phyloP scores from a whole-genome alignment of 1,140 invertebrate species.

The Tribolium castaneum region DNA sequence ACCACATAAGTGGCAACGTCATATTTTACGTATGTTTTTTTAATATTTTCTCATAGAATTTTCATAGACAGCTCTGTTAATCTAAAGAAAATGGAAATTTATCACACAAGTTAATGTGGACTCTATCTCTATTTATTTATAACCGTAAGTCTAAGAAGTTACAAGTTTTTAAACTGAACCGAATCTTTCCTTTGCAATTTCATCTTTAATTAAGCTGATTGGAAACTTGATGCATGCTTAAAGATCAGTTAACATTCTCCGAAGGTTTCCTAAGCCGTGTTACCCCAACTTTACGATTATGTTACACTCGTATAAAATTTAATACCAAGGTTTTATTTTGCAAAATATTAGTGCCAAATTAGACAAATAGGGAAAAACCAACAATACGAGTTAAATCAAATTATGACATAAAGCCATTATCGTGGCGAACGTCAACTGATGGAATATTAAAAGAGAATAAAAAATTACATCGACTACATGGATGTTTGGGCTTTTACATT shows the following conservation, averaged over 20 bases:
- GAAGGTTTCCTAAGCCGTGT: neutral
- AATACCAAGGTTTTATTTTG: neutral
- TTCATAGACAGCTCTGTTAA: too few relatives aligned
- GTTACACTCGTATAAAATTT: neutral
- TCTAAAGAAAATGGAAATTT: too few relatives aligned
- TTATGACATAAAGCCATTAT: constrained; percentile 15
- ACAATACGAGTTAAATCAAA: neutral
- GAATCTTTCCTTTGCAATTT: neutral
- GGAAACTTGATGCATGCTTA: neutral
- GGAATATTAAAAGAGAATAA: constrained; percentile 22
- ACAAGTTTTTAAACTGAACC: too few relatives aligned
- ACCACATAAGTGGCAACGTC: too few relatives aligned
- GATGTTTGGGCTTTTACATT: constrained; percentile 21
- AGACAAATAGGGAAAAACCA: neutral
- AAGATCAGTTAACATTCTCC: neutral
- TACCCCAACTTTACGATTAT: neutral
- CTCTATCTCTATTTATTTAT: too few relatives aligned
- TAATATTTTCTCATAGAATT: too few relatives aligned
- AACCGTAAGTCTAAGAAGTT: too few relatives aligned
- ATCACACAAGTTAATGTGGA: too few relatives aligned
- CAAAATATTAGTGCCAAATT: neutral
- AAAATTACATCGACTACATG: constrained; percentile 1
- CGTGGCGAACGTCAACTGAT: neutral
- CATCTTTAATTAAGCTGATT: neutral
- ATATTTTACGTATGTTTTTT: too few relatives aligned